Evolutionary conservation across 2,797 vertebrate genomes (phyloP).

Genomic region (Rachycentron canadum): DNA sequence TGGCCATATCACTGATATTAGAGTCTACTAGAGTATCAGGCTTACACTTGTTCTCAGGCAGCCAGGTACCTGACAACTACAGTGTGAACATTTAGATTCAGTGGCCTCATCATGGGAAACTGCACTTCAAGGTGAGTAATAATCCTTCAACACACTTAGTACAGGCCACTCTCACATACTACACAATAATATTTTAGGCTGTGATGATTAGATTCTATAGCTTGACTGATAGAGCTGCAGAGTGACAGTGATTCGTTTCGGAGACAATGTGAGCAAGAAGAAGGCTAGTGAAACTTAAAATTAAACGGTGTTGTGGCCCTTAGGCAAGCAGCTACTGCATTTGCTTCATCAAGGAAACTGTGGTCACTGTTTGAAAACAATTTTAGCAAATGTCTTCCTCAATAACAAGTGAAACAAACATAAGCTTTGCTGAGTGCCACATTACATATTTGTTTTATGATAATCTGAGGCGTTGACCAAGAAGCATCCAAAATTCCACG

Average conservation of each 20-base stretch:
- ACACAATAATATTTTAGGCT: neutral
- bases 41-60: constrained; percentile 19
- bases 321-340: constrained; percentile 24
- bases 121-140: constrained; percentile 71
- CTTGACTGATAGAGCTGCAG: neutral
- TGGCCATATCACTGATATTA: constrained; percentile 33
- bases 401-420: neutral
- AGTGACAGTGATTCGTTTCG: neutral
- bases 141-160: neutral
- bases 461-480: neutral
- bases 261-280: neutral
- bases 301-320: neutral
- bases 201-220: neutral
- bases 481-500: neutral
- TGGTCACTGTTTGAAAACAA: constrained; percentile 26
- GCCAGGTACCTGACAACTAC: neutral
- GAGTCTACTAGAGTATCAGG: constrained; percentile 15
- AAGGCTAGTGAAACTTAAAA: neutral
- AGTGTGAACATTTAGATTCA: constrained; percentile 1
- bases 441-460: neutral
- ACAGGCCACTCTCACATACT: neutral
- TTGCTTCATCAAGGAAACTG: constrained; percentile 48
- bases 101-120: constrained; percentile 70
- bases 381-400: neutral
- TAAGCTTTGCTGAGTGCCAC: neutral